phyloP scores from a whole-genome alignment of 2,797 vertebrate species.

The Macropus fuliginosus region DNA sequence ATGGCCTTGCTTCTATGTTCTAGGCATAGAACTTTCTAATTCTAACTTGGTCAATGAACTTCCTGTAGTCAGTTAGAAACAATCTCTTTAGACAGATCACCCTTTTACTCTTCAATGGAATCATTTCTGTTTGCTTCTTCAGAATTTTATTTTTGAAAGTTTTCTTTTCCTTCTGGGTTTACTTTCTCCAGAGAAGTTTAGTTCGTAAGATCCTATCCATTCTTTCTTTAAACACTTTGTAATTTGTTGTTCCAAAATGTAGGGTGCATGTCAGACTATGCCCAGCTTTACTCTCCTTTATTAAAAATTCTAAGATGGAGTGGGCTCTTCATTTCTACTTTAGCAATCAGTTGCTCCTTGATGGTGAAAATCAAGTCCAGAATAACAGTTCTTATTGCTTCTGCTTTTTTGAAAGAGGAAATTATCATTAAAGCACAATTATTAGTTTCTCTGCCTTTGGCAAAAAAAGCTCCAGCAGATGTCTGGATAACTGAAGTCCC shows the following conservation, averaged over 20 bases:
- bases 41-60: neutral
- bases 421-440: neutral
- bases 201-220: neutral
- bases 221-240: neutral
- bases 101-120: neutral
- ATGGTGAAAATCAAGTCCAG: neutral
- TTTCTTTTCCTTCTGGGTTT: neutral
- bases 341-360: neutral
- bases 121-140: neutral
- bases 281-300: neutral
- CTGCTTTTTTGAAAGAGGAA: neutral
- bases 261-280: neutral
- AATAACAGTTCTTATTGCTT: neutral
- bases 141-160: neutral
- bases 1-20: neutral
- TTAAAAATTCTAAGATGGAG: neutral
- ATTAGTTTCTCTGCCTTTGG: neutral
- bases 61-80: neutral
- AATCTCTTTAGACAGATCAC: neutral
- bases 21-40: neutral
- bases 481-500: neutral
- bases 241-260: neutral
- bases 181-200: neutral
- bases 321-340: conserved; percentile 1
- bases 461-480: neutral